Conservation (phyloP, 2,888 invertebrate species). For the Lithodes maja region DNA sequence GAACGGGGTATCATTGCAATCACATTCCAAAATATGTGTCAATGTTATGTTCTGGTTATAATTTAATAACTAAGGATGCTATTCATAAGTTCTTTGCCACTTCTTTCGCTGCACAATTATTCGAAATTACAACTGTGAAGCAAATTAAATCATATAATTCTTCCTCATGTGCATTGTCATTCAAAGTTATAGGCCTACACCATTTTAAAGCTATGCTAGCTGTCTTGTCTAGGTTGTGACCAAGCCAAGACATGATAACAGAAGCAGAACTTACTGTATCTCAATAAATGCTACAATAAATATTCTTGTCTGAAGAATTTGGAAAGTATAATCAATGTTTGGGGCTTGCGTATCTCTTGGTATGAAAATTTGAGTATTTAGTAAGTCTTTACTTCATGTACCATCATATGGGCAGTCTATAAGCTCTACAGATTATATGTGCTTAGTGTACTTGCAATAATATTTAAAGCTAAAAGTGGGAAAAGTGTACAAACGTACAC, state of each 20-base stretch:
- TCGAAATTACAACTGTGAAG: not conserved
- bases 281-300: not conserved
- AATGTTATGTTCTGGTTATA: not conserved
- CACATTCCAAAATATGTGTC: not conserved
- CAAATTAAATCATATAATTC: not conserved
- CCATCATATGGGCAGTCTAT: not conserved
- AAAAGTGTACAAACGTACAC: not conserved
- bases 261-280: not conserved
- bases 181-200: not conserved
- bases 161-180: not conserved
- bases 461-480: not conserved
- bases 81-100: not conserved
- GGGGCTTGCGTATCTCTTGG: not conserved
- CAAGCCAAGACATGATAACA: not conserved
- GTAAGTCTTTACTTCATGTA: not conserved
- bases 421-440: not conserved
- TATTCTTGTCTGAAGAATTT: not conserved
- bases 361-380: not conserved
- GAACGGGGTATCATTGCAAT: not conserved
- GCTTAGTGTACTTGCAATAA: not conserved
- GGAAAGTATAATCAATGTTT: not conserved
- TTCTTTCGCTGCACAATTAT: no score
- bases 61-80: not conserved
- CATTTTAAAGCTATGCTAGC: no score
- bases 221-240: no score